Conservation (phyloP, 2,113 vertebrate genomes). For the Hymenochirus boettgeri region DNA sequence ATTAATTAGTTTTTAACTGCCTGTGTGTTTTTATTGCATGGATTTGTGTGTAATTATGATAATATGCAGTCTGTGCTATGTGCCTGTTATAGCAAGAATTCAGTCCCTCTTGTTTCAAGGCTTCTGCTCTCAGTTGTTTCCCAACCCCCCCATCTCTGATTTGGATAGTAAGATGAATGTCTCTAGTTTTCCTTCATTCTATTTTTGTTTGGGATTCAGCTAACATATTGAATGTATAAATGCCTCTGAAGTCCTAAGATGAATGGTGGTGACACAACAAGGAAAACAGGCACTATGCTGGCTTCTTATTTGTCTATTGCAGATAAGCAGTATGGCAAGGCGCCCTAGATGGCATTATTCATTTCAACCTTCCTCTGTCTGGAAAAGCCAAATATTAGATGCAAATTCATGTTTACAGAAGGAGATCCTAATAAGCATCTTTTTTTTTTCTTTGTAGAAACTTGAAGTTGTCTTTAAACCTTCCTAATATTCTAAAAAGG, state of each 20-base stretch:
- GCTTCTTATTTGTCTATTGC: neutral
- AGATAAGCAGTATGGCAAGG: neutral
- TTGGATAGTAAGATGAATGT: conserved; percentile 25
- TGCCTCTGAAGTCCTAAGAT: conserved; percentile 27
- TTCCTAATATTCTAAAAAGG: too few relatives aligned
- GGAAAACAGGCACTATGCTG: neutral
- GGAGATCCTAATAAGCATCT: too few relatives aligned
- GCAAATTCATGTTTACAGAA: too few relatives aligned
- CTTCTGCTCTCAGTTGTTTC: neutral
- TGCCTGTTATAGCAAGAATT: conserved; percentile 6
- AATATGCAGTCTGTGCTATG: conserved; percentile 21
- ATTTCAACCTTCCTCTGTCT: too few relatives aligned
- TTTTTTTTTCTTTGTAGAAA: too few relatives aligned
- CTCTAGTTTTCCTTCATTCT: conserved; percentile 27
- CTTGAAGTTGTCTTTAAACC: too few relatives aligned
- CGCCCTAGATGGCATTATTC: neutral
- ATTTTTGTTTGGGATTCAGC: conserved; percentile 34
- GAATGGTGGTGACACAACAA: conserved; percentile 25
- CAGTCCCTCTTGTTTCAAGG: conserved; percentile 5
- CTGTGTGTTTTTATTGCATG: conserved; percentile 39
- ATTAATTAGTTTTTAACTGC: conserved; percentile 41
- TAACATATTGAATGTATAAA: conserved; percentile 41
- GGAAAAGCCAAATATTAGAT: too few relatives aligned
- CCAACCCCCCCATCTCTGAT: neutral
- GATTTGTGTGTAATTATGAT: conserved; percentile 37